These are phyloP conservation scores for Falco columbarius DNA, from an alignment of 2,797 vertebrate genomes.

Conservation along the genomic window DNA sequence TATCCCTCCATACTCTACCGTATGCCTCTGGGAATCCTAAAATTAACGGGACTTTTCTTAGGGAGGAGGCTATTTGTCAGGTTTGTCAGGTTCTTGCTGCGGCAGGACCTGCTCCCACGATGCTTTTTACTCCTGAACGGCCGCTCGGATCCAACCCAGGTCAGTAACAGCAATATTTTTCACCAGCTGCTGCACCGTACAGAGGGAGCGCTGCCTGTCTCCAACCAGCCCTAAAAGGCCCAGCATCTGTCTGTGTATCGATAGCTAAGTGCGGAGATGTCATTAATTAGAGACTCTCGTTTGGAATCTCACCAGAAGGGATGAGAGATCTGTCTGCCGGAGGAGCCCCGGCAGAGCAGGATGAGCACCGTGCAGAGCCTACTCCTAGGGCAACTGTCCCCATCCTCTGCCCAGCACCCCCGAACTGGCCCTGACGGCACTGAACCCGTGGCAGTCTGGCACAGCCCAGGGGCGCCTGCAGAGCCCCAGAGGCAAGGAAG, in stretches of 20 bases:
- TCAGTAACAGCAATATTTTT: neutral
- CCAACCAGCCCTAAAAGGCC: slow-evolving; percentile 12
- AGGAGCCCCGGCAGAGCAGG: neutral
- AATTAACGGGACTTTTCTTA: neutral
- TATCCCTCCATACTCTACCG: neutral
- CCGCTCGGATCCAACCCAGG: neutral
- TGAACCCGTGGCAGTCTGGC: accelerated
- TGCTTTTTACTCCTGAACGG: accelerated
- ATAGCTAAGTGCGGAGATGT: neutral
- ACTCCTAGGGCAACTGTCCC: neutral
- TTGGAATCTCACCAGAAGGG: neutral
- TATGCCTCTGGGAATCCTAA: neutral
- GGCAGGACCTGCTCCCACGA: neutral
- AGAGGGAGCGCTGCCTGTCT: neutral
- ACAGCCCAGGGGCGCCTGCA: accelerated
- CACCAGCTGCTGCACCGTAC: neutral
- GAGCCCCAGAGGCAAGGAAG: accelerated
- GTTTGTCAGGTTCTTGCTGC: neutral
- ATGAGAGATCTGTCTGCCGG: neutral
- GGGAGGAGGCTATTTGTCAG: neutral
- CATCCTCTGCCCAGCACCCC: neutral
- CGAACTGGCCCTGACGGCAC: accelerated
- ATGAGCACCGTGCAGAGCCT: neutral
- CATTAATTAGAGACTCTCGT: neutral
- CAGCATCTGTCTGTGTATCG: neutral